A percentile compares a stretch with the other conserved stretches of the same genome.
These are phyloP conservation scores for Lagocephalus sceleratus DNA, from an alignment of 2,797 vertebrate species.

Conservation along the genomic window DNA sequence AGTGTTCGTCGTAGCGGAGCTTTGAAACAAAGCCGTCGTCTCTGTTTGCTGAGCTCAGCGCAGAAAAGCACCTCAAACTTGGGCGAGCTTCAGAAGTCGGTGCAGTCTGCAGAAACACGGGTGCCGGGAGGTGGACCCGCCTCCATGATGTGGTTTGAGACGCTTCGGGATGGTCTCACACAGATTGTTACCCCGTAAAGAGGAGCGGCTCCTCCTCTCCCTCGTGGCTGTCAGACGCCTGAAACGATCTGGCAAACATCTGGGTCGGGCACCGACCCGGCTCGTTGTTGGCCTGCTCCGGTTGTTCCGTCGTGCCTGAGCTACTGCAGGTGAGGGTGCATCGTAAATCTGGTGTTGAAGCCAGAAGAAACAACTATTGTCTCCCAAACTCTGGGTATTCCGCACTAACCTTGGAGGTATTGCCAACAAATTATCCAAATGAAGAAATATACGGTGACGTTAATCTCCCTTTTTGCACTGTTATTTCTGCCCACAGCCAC, in stretches of 20 bases:
- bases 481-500: constrained; percentile 25
- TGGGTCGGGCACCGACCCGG: too few relatives aligned
- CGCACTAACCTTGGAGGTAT: too few relatives aligned
- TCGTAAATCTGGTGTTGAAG: too few relatives aligned
- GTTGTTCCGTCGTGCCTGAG: too few relatives aligned
- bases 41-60: constrained; percentile 42
- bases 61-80: constrained; percentile 31
- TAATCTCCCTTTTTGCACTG: constrained; percentile 26
- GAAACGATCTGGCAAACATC: too few relatives aligned
- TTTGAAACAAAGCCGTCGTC: constrained; percentile 22
- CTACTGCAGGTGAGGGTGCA: too few relatives aligned
- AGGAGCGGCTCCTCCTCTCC: too few relatives aligned
- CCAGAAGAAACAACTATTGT: too few relatives aligned
- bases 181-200: not conserved
- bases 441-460: constrained; percentile 7
- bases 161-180: too few relatives aligned
- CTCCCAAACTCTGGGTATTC: too few relatives aligned
- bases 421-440: constrained; percentile 11
- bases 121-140: constrained; percentile 11
- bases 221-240: too few relatives aligned
- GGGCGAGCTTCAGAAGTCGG: constrained; percentile 15
- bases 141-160: not conserved
- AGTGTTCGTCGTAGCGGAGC: constrained; percentile 30
- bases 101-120: constrained; percentile 14
- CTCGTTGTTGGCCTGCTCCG: too few relatives aligned